Evolutionary conservation across 2,797 vertebrate species (phyloP).

Genomic region (Protonibea diacanthus): DNA sequence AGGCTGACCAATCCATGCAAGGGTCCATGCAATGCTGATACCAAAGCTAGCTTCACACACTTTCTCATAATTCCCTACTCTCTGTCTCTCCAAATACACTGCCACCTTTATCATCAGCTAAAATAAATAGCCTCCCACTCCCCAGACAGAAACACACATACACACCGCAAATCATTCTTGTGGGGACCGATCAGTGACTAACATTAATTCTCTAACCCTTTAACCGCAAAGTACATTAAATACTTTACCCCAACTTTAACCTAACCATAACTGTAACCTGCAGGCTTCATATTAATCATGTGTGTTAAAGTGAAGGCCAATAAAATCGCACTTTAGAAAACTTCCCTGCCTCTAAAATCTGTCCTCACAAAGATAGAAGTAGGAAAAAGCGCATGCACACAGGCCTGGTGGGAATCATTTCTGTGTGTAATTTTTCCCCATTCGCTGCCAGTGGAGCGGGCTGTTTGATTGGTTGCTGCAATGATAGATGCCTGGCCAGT

Average conservation of each 20-base stretch:
- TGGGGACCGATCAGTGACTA: conserved; percentile 24
- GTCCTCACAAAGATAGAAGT: conserved; percentile 52
- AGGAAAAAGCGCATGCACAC: conserved; percentile 11
- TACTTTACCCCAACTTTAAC: background rate
- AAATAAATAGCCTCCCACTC: conserved; percentile 72
- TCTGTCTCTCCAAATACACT: conserved; percentile 74
- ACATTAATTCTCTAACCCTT: conserved; percentile 31
- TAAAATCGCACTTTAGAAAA: conserved; percentile 20
- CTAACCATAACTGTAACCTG: conserved; percentile 2
- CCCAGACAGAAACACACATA: conserved; percentile 40
- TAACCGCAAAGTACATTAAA: conserved; percentile 6
- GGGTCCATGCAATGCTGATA: conserved; percentile 31
- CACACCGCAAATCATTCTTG: conserved; percentile 32
- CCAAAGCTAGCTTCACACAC: conserved; percentile 45
- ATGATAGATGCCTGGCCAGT: conserved; percentile 88
- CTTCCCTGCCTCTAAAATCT: conserved; percentile 27
- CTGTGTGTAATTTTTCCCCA: conserved; percentile 77
- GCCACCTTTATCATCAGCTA: conserved; percentile 71
- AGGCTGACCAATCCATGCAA: conserved; percentile 13
- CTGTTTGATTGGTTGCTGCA: conserved; percentile 85
- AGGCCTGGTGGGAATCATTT: conserved; percentile 72
- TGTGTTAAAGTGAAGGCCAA: conserved; percentile 27
- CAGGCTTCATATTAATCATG: background rate
- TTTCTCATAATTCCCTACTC: conserved; percentile 66
- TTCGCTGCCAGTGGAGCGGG: conserved; percentile 60